These are phyloP conservation scores for Cyclura pinguis DNA, from an alignment of 2,797 vertebrate species.

Conservation along the genomic window DNA sequence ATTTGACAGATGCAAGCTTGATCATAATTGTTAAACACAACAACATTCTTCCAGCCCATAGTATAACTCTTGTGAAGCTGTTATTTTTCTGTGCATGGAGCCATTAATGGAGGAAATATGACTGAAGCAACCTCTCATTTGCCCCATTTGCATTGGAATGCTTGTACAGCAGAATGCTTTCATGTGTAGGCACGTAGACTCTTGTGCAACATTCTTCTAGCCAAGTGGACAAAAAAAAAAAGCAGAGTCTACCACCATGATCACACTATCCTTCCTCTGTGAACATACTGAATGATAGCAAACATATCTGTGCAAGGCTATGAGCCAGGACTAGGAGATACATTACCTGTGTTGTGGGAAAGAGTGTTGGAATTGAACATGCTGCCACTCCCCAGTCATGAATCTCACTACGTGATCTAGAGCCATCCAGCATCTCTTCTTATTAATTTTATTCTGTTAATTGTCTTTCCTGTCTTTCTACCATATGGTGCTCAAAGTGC, in stretches of 20 bases:
- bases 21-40: neutral
- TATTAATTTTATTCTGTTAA: neutral
- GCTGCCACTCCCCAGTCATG: neutral
- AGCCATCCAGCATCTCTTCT: neutral
- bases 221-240: too few relatives aligned
- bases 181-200: neutral
- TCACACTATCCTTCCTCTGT: neutral
- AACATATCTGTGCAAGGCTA: neutral
- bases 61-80: neutral
- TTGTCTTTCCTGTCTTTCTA: neutral
- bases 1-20: neutral
- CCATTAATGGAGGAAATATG: neutral
- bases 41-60: neutral
- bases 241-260: neutral
- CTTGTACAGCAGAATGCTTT: neutral
- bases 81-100: neutral
- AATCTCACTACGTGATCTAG: neutral
- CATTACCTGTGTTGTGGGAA: neutral
- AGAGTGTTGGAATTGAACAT: neutral
- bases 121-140: neutral
- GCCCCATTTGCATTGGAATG: neutral
- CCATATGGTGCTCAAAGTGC: neutral
- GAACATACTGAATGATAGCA: neutral
- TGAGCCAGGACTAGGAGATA: neutral
- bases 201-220: neutral